phyloP scores from a whole-genome alignment of 2,113 vertebrate genomes.

The Felis chaus region DNA sequence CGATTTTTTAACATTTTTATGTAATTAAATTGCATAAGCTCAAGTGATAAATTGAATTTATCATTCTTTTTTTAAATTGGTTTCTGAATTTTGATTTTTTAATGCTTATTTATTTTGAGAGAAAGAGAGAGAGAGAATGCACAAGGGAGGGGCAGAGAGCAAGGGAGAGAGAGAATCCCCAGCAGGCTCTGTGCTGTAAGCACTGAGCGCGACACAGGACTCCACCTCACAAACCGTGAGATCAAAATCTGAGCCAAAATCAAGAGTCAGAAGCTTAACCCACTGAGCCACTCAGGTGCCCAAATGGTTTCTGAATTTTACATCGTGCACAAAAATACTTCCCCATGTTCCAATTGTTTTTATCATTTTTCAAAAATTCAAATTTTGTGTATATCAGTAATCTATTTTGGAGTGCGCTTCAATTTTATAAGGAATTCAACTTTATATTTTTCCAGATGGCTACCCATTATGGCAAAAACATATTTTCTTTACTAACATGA shows the following conservation, averaged over 20 bases:
- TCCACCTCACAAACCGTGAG: too few species aligned
- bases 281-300: too few species aligned
- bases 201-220: too few species aligned
- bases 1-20: neutral
- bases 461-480: neutral
- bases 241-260: too few species aligned
- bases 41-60: neutral
- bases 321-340: neutral
- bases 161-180: too few species aligned
- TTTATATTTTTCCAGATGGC: slow-evolving; percentile 12
- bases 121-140: too few species aligned
- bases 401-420: neutral
- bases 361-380: neutral
- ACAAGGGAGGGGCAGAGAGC: too few species aligned
- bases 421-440: neutral
- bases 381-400: neutral
- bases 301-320: neutral
- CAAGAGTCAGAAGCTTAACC: too few species aligned
- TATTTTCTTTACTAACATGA: neutral
- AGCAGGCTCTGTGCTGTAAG: too few species aligned
- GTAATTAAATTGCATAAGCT: neutral
- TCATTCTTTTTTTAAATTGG: neutral
- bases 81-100: too few species aligned
- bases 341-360: neutral
- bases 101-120: too few species aligned